Base-by-base conservation (phyloP, 2,888 invertebrate species). In the Cecidostiba fungosa region DNA sequence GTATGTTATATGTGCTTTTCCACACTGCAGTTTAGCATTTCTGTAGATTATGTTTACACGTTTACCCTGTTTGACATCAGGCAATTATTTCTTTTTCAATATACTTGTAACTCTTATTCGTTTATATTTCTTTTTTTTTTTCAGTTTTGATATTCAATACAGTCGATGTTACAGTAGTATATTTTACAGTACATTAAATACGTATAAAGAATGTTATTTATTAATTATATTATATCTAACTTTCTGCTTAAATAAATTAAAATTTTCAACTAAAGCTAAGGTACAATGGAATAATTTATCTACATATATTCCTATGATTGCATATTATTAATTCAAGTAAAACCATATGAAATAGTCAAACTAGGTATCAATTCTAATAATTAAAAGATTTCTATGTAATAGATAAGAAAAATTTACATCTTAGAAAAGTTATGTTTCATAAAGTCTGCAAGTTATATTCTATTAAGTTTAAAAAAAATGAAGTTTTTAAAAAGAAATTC, bases 21-120 rank as follows among this genome's bases (percentile, higher is more conserved):
- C 50, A 54, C 39, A 62, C 26, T 32, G 39, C 47, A 59, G 10
- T 47, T n/a, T 62, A 72, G 23, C 39, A 73, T 76, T 32, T 62
- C 10, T 70, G 23, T 74, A 32, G n/a, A 43, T 80, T 70, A 80
- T 85, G 43, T 76, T 69, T 76, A 84, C 0, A 59, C 12, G 4
- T 59, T 80, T 85, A 85, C 80, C 80, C 76, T 80, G 84, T 80
- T 77, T 14, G 29, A 80, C 76, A 70, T 82, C 29, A 77, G 77
- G 54, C 54, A 29, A 70, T 70, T 54, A 80, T 59, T 43, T 80
- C 12, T 85, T 80, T 59, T 23, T 59, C 54, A 6, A 76, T 69
- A 76, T 62, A 54, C n/a, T 59, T 59, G 36, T 77, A 76, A 80
- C 43, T 70, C 39, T 80, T 79, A 16, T 84, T 80, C 54, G 50